Percentiles rank a stretch among this genome's conserved stretches.
Conservation (phyloP, 2,888 invertebrate genomes). For the Vanessa cardui region DNA sequence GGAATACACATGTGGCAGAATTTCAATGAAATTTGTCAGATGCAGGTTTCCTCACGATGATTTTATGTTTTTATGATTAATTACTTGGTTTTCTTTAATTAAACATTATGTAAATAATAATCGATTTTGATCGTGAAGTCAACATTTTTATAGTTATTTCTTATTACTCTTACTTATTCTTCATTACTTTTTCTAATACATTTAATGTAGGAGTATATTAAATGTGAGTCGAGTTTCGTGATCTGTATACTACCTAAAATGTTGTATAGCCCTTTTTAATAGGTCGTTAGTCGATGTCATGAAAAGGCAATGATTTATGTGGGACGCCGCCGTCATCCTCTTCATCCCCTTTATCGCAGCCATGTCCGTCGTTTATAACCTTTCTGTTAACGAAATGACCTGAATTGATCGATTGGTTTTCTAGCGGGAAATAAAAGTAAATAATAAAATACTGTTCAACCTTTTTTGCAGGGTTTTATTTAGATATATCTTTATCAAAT, state of each 20-base stretch:
- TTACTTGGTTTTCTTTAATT: too few relatives aligned
- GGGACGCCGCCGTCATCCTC: constrained; percentile 11
- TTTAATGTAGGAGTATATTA: too few relatives aligned
- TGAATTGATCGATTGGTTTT: constrained; percentile 19
- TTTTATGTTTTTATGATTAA: too few relatives aligned
- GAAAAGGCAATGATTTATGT: constrained; percentile 31
- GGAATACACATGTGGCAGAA: too few relatives aligned
- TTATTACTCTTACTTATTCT: too few relatives aligned
- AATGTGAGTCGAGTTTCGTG: too few relatives aligned
- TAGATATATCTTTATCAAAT: not conserved
- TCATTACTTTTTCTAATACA: not conserved
- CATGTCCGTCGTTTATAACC: constrained; percentile 26
- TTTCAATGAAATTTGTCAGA: too few relatives aligned
- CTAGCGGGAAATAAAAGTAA: constrained; percentile 7
- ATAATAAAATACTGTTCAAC: not conserved
- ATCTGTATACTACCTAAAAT: not conserved
- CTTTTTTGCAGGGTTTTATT: not conserved
- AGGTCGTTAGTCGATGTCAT: constrained; percentile 21
- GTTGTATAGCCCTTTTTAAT: constrained; percentile 23
- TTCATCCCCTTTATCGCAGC: constrained; percentile 23
- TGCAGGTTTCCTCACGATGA: too few relatives aligned
- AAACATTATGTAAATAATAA: too few relatives aligned
- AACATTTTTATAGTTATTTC: too few relatives aligned
- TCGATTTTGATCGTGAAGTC: too few relatives aligned
- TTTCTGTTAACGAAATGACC: constrained; percentile 22